Evolutionary conservation across 2,113 vertebrate genomes (phyloP), one percentile per base, ranked within the genome.

Genomic region (human): DNA sequence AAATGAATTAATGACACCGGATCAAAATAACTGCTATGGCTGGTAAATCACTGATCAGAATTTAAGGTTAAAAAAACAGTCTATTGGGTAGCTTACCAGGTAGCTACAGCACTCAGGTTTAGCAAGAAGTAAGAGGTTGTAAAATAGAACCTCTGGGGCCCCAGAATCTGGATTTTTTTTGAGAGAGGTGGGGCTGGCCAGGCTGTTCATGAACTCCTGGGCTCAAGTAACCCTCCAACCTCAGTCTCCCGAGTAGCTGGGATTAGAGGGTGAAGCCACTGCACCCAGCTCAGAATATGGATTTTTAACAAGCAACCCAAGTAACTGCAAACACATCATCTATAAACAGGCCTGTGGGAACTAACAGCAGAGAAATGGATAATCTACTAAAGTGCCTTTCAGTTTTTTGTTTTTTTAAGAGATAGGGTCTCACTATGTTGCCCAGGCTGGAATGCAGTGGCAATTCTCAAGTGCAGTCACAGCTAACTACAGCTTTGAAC

Each of bases 11-110:
- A 89, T 68, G 48, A 57, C 25, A 81, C 16, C 25, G 81, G 38
- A 92, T 78, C 45, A 96, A 97, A 97, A 93, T 64, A 92, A 97
- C 9, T 90, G 40, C 50, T 84, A 52, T 23, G 52, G 35, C 43
- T 97, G 17, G 18, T 81, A 93, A 93, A 94, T 68, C 92, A 92
- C 1, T 82, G 30, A 83, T 66, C 25, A 89, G 9, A 96, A 97
- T 73, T 43, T 83, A 83, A 72, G 30, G n/a, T 50, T 92, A 88
- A 82, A 92, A 12, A 12, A 38, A 25, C 20, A 73, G 8, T 50
- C 64, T 40, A 40, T 13, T 81, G 43, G 5, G 73, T n/a, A 80
- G 78, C 52, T 96, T 57, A 82, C 23, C 76, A 96, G 14, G 38
- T 13, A 83, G 70, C 75, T 80, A 45, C 2, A 95, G 57, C 4